phyloP scores from a whole-genome alignment of 1,140 invertebrate genomes.

The Riptortus pedestris region DNA sequence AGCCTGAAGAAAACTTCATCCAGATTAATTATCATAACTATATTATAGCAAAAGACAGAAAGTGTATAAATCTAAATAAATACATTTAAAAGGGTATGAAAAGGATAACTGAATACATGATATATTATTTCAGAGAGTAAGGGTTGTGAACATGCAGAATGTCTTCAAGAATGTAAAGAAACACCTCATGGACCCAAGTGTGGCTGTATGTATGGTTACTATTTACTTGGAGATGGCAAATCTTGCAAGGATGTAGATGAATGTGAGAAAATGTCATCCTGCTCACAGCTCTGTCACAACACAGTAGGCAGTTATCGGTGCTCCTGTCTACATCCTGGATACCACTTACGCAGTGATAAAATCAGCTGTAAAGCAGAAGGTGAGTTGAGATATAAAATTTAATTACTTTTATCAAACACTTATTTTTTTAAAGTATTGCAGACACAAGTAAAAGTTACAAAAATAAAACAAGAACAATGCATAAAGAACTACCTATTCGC shows the following conservation, averaged over 20 bases:
- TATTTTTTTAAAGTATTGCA: background rate
- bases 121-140: conserved; percentile 25
- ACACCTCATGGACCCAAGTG: conserved; percentile 32
- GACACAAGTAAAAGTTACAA: background rate
- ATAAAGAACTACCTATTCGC: too few relatives aligned
- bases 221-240: conserved; percentile 28
- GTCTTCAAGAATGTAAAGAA: conserved; percentile 31
- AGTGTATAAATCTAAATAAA: too few relatives aligned
- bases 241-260: conserved; percentile 33
- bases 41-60: too few relatives aligned
- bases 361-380: conserved; percentile 54
- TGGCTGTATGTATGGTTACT: conserved; percentile 30
- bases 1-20: too few relatives aligned
- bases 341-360: conserved; percentile 53
- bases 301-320: conserved; percentile 70
- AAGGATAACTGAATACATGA: too few relatives aligned
- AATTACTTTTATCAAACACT: background rate
- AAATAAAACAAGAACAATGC: background rate
- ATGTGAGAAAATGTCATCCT: conserved; percentile 46
- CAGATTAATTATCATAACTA: too few relatives aligned
- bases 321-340: conserved; percentile 62
- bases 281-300: conserved; percentile 77
- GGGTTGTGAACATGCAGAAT: conserved; percentile 27
- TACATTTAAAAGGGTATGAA: too few relatives aligned
- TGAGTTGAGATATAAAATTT: conserved; percentile 22